These are phyloP conservation scores for Brachionichthys hirsutus DNA, from an alignment of 2,113 vertebrate species.

Conservation along the genomic window DNA sequence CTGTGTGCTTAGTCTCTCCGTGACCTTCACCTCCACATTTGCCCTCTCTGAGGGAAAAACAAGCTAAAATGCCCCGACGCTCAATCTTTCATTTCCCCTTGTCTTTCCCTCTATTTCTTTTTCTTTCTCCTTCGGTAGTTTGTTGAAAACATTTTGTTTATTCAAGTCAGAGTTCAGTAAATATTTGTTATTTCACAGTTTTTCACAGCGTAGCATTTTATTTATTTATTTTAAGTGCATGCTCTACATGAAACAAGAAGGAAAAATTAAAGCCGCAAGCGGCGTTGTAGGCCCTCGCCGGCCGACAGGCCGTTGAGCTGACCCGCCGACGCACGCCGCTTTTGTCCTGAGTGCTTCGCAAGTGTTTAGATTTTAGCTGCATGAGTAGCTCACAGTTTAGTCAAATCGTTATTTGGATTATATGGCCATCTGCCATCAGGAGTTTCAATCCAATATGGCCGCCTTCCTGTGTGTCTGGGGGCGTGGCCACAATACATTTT, in stretches of 20 bases:
- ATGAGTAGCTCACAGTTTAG: no score
- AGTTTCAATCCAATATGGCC: no score
- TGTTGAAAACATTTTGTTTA: conserved; percentile 46
- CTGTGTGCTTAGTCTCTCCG: conserved; percentile 74
- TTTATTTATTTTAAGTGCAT: conserved; percentile 77
- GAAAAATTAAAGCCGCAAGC: no score
- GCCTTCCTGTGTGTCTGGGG: no score
- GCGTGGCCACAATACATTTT: no score
- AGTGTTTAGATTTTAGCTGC: no score
- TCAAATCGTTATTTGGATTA: no score
- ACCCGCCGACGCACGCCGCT: no score
- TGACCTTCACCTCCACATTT: conserved; percentile 78
- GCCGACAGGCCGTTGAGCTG: no score
- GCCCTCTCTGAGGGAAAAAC: conserved; percentile 74
- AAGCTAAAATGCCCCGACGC: conserved; percentile 70
- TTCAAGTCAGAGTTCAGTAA: conserved; percentile 55
- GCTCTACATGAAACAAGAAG: conserved; percentile 83
- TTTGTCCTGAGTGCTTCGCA: no score
- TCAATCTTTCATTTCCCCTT: conserved; percentile 72
- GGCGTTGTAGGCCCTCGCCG: no score
- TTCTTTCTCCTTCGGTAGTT: conserved; percentile 20
- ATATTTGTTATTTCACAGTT: conserved; percentile 50
- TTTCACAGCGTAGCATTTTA: conserved; percentile 76
- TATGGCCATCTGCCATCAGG: no score
- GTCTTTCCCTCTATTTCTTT: conserved; percentile 52